These are phyloP conservation scores for Furcula furcula DNA, from an alignment of 2,888 invertebrate genomes.

Conservation along the genomic window DNA sequence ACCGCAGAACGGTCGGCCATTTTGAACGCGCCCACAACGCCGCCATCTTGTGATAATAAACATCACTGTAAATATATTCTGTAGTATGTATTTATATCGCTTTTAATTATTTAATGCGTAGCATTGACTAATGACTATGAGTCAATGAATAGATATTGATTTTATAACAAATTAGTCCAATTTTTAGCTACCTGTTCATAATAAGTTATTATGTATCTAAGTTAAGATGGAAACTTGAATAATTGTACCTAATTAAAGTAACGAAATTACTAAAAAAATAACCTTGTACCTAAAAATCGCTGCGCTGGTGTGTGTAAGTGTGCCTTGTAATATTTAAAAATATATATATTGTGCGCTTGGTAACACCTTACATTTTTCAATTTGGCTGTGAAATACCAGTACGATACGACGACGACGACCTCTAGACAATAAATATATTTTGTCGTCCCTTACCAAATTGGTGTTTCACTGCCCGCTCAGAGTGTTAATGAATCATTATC, in stretches of 20 bases:
- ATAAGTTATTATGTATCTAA: conserved; percentile 10
- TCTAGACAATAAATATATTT: conserved; percentile 8
- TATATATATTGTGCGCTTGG: too few relatives aligned
- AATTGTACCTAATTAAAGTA: conserved; percentile 8
- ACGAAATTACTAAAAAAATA: conserved; percentile 7
- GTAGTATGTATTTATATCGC: conserved; percentile 46
- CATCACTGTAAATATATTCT: conserved; percentile 59
- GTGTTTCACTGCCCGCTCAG: too few relatives aligned
- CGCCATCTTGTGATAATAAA: conserved; percentile 59
- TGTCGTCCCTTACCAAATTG: too few relatives aligned
- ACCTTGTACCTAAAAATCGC: not conserved
- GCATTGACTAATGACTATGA: conserved; percentile 34
- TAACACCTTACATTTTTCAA: too few relatives aligned
- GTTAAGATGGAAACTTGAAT: conserved; percentile 7
- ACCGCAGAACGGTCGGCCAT: conserved; percentile 83
- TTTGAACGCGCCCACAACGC: conserved; percentile 55
- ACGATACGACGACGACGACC: too few relatives aligned
- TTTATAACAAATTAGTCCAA: conserved; percentile 18
- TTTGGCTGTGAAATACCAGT: too few relatives aligned
- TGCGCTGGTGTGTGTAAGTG: not conserved
- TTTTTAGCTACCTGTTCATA: conserved; percentile 12
- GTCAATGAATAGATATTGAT: conserved; percentile 25
- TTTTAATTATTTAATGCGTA: conserved; percentile 39
- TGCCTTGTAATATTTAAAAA: not conserved
- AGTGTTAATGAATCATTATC: too few relatives aligned